phyloP scores from a whole-genome alignment of 2,888 invertebrate species.

The Nephrocerus scutellatus region DNA sequence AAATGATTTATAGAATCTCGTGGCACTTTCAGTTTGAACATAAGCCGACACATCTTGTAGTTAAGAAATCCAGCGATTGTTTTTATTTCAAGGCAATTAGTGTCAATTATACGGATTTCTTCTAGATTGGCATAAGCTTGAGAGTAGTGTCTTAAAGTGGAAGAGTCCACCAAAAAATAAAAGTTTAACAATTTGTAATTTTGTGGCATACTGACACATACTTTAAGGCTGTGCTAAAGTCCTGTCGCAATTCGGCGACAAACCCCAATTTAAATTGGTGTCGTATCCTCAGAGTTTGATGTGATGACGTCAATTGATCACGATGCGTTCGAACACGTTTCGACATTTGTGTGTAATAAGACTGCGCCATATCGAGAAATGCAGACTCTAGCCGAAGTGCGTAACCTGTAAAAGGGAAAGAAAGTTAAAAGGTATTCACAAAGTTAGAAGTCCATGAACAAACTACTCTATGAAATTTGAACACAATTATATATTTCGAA shows the following conservation, averaged over 20 bases:
- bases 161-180: constrained; percentile 5
- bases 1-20: constrained; percentile 94
- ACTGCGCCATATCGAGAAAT: constrained; percentile 86
- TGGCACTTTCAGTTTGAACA: constrained; percentile 82
- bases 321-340: constrained; percentile 80
- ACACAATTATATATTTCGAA: too few relatives aligned
- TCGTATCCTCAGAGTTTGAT: constrained; percentile 85
- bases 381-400: constrained; percentile 80
- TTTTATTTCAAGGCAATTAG: constrained; percentile 87
- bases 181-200: neutral
- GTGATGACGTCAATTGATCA: constrained; percentile 83
- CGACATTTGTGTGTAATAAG: constrained; percentile 85
- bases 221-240: constrained; percentile 76
- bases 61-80: constrained; percentile 92
- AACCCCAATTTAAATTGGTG: constrained; percentile 97
- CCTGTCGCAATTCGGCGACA: constrained; percentile 88
- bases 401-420: constrained; percentile 52
- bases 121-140: constrained; percentile 86
- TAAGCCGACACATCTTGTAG: constrained; percentile 87
- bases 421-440: too few relatives aligned
- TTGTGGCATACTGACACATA: constrained; percentile 33
- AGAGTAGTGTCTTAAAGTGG: constrained; percentile 61
- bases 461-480: too few relatives aligned
- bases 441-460: too few relatives aligned
- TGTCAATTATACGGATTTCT: constrained; percentile 82